Percentiles rank a stretch among this genome's conserved stretches.
Conservation (phyloP, 2,888 invertebrate species). For the Amiota minor region DNA sequence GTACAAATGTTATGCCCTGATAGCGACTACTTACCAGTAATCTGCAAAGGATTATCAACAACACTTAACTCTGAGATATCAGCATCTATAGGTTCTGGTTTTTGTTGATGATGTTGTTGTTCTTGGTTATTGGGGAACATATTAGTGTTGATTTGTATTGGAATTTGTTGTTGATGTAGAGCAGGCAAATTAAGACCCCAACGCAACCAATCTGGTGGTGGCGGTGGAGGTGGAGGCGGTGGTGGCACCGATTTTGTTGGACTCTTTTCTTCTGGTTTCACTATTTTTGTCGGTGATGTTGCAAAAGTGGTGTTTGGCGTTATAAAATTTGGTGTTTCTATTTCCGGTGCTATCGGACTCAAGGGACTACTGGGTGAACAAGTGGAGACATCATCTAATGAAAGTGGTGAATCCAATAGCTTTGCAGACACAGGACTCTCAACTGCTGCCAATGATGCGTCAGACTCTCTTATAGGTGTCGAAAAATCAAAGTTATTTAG, state of each 20-base stretch:
- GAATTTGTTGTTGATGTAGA: neutral
- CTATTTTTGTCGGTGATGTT: neutral
- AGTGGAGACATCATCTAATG: slow-evolving; percentile 21
- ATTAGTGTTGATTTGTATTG: slow-evolving; percentile 8
- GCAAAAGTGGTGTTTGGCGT: slow-evolving; percentile 6
- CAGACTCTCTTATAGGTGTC: slow-evolving; percentile 39
- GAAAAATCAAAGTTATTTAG: slow-evolving; percentile 61
- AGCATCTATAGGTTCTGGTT: slow-evolving; percentile 50
- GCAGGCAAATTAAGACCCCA: slow-evolving; percentile 14
- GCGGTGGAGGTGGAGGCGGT: slow-evolving; percentile 54
- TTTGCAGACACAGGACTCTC: slow-evolving; percentile 6
- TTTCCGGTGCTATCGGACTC: slow-evolving; percentile 46
- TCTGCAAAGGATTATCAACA: slow-evolving; percentile 36
- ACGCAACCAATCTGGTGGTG: slow-evolving; percentile 28
- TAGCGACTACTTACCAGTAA: slow-evolving; percentile 46
- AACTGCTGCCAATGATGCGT: neutral
- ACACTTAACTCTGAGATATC: slow-evolving; percentile 1
- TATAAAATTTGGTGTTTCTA: slow-evolving; percentile 3
- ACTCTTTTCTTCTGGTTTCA: neutral
- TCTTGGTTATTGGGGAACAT: slow-evolving; percentile 40
- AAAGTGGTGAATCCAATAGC: neutral
- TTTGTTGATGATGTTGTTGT: slow-evolving; percentile 44
- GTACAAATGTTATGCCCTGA: neutral
- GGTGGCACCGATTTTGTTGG: slow-evolving; percentile 34
- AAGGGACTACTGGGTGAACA: slow-evolving; percentile 45